Evolutionary conservation across 2,888 invertebrate genomes (phyloP).

Genomic region (Xestoiulus laeticollis): DNA sequence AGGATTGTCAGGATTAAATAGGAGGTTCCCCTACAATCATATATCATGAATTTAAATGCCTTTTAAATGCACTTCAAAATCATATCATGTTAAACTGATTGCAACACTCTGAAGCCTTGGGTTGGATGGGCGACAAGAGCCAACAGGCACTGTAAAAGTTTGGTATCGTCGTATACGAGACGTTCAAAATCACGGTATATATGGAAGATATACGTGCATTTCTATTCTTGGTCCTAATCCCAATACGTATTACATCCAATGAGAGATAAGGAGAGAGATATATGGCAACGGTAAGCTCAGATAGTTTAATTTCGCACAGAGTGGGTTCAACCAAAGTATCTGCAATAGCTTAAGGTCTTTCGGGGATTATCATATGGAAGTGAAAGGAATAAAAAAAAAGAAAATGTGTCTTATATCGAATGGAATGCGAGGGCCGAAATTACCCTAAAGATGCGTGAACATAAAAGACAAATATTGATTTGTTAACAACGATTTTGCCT

Average conservation of each 20-base stretch:
- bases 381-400: background rate
- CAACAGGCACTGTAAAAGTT: background rate
- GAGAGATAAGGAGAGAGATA: slow-evolving; percentile 12
- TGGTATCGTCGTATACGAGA: background rate
- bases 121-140: background rate
- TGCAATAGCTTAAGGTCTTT: slow-evolving; percentile 4
- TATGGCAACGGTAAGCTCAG: background rate
- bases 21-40: background rate
- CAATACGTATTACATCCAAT: background rate
- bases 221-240: background rate
- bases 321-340: slow-evolving; percentile 9
- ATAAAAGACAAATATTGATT: background rate
- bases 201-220: background rate
- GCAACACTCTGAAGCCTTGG: background rate
- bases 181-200: background rate
- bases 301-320: slow-evolving; percentile 1
- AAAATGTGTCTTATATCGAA: background rate
- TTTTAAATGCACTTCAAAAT: slow-evolving; percentile 6
- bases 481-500: background rate
- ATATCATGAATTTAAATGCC: background rate
- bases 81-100: slow-evolving; percentile 15
- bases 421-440: background rate
- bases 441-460: background rate
- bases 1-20: slow-evolving; percentile 13
- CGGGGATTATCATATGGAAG: background rate